Conservation (phyloP, 1,140 invertebrate species). For the Caenorhabditis inopinata region DNA sequence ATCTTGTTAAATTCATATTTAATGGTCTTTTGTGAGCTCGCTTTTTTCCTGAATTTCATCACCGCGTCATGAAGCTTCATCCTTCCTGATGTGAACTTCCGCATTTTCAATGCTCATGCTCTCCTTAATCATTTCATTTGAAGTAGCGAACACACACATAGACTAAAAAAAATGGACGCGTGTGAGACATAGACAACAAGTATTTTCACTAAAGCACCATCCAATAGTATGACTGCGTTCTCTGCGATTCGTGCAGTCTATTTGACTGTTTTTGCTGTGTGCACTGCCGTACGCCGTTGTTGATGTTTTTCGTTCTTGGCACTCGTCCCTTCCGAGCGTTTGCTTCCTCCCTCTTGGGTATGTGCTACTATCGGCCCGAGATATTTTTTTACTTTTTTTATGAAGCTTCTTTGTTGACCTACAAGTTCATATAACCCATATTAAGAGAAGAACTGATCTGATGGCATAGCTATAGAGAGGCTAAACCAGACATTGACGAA, state of each 20-base stretch:
- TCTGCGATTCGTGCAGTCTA: neutral
- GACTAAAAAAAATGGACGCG: neutral
- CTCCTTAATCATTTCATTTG: neutral
- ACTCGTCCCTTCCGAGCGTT: constrained; percentile 9
- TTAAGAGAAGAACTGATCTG: no score
- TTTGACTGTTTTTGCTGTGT: constrained; percentile 25
- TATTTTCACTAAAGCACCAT: constrained; percentile 19
- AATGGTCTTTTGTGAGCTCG: no score
- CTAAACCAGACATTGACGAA: no score
- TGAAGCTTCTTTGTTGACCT: neutral
- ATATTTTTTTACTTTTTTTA: constrained; percentile 5
- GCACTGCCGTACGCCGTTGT: constrained; percentile 25
- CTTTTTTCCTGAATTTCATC: no score
- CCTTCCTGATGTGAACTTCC: no score
- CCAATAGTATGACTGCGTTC: constrained; percentile 27
- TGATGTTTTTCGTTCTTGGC: constrained; percentile 28
- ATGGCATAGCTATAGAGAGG: no score
- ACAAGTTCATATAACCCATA: constrained; percentile 23
- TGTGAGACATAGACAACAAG: neutral
- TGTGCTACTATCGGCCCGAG: constrained; percentile 10
- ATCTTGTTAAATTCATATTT: no score
- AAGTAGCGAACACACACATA: constrained; percentile 8
- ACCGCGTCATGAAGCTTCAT: no score
- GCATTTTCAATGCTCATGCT: neutral
- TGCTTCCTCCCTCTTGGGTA: neutral